A percentile compares a stretch with the other conserved stretches of the same genome.
Evolutionary conservation across 2,113 vertebrate genomes (phyloP).

Genomic region (Calidris pugnax): DNA sequence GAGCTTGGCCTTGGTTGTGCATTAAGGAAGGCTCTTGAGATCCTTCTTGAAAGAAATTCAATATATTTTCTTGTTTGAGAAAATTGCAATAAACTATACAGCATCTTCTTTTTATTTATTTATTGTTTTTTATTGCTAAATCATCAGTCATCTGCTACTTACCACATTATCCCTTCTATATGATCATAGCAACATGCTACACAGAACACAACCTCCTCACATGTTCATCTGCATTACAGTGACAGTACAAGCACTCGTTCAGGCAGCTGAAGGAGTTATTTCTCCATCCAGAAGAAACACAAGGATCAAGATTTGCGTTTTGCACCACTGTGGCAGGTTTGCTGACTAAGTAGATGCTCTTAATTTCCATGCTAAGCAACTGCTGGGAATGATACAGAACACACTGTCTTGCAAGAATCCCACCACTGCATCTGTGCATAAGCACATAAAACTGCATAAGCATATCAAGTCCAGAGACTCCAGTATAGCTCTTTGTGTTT

Average conservation of each 20-base stretch:
- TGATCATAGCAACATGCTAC: background rate
- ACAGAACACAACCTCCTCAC: background rate
- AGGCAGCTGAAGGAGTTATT: background rate
- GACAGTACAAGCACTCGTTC: background rate
- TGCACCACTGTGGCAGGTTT: background rate
- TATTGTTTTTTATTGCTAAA: constrained; percentile 11
- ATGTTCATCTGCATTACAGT: background rate
- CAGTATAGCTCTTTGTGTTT: background rate
- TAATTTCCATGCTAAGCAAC: constrained; percentile 9
- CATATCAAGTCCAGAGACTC: background rate
- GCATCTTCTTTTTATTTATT: constrained; percentile 42
- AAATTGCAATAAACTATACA: constrained; percentile 66
- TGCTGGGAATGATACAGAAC: background rate
- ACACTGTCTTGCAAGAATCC: background rate
- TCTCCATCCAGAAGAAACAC: background rate
- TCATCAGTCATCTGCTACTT: constrained; percentile 29
- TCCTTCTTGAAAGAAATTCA: constrained; percentile 68
- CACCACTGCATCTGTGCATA: background rate
- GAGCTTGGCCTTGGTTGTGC: constrained; percentile 20
- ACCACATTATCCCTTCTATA: background rate
- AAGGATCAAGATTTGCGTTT: background rate
- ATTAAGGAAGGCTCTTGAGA: constrained; percentile 50
- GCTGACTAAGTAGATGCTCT: constrained; percentile 18
- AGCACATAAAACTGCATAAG: background rate
- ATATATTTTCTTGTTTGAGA: constrained; percentile 58